Percentiles rank a stretch among this genome's conserved stretches.
These are phyloP conservation scores for Scaptomyza polygonia DNA, from an alignment of 2,888 invertebrate species.

Conservation along the genomic window DNA sequence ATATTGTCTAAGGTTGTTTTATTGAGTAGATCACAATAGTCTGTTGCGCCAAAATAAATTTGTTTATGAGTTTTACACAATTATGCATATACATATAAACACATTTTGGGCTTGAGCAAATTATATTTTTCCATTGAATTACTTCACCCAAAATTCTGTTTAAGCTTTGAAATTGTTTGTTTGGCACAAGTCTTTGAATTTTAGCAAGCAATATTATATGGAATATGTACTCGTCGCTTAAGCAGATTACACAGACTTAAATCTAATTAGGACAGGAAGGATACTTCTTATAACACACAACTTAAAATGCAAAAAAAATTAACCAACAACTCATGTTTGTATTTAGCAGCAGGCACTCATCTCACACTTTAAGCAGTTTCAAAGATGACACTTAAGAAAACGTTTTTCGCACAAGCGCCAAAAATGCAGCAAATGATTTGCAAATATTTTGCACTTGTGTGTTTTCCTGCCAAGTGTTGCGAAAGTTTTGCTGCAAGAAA, in stretches of 20 bases:
- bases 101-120: too few species aligned
- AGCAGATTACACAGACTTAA: background rate
- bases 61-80: too few species aligned
- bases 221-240: background rate
- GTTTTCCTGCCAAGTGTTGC: slow-evolving; percentile 36
- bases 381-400: slow-evolving; percentile 30
- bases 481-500: slow-evolving; percentile 36
- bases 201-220: background rate
- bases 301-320: background rate
- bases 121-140: background rate
- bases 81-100: too few species aligned
- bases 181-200: background rate
- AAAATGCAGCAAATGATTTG: slow-evolving; percentile 59
- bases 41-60: background rate
- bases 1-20: too few species aligned
- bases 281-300: background rate
- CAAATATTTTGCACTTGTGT: slow-evolving; percentile 53
- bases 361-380: slow-evolving; percentile 13
- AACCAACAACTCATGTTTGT: background rate
- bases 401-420: slow-evolving; percentile 19
- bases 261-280: background rate
- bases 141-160: background rate
- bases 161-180: background rate
- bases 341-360: slow-evolving; percentile 12
- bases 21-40: too few species aligned